Base-by-base conservation (phyloP, 1,140 invertebrate species). In the Cylas formicarius region DNA sequence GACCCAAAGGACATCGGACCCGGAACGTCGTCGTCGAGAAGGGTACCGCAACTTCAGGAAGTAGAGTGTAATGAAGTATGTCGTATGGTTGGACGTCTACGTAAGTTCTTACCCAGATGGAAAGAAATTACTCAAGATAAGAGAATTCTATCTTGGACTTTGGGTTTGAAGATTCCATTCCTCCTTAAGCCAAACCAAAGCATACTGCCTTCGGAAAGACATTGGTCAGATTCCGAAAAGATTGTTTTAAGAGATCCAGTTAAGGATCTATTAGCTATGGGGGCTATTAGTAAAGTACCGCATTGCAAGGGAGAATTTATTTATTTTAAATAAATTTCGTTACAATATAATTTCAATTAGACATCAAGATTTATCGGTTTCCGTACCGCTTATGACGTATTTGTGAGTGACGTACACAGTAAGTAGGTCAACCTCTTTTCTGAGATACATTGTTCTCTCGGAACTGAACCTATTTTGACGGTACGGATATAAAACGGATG, bases 301-400 rank as follows among this genome's bases (percentile, higher is more conserved):
- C 26, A 28, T n/a, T 47, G 26, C 21, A 20, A 21, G 9, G 42
- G 21, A 9, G 43, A 53, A 22, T 51, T 51, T 37, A 18, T 53
- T 5, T 53, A 13, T 41, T 41, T 41, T 23, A 58, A 52, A 2
- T 48, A 39, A 10, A 47, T 35, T 31, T 48, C 52, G 23, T 37
- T 60, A 17, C 55, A 56, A n/a, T n/a, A 44, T 42, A 55, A 23
- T 59, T 57, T 51, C 24, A 22, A 37, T 22, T 11, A 37, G 24
- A 20, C 4, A 63, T 61, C 31, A 27, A 36, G 43, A 46, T 7
- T 44, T 43, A 20, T 3, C 44, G n/a, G n/a, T n/a, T n/a, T n/a
- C n/a, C n/a, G n/a, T n/a, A n/a, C n/a, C n/a, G n/a, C n/a, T n/a
- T n/a, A n/a, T n/a, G n/a, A n/a, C n/a, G n/a, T n/a, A n/a, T n/a